These are phyloP conservation scores for Rhagonycha lutea DNA, from an alignment of 2,888 invertebrate genomes.

Conservation along the genomic window DNA sequence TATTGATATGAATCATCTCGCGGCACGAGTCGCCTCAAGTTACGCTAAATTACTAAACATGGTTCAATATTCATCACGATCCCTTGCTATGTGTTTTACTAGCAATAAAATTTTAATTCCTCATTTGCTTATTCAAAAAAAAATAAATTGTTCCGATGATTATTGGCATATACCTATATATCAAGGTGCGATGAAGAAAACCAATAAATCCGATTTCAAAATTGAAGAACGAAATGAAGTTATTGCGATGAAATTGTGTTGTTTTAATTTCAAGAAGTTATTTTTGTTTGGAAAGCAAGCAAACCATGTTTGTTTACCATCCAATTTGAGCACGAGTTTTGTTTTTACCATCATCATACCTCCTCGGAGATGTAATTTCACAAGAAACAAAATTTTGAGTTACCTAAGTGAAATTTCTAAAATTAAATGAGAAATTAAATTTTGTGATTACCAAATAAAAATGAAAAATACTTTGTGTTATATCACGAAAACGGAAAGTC, in stretches of 20 bases:
- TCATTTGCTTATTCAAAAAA: slow-evolving; percentile 1
- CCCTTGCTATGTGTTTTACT: slow-evolving; percentile 36
- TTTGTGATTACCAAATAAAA: too few relatives aligned
- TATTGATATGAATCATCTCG: slow-evolving; percentile 39
- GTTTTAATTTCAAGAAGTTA: too few relatives aligned
- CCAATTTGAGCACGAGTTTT: too few relatives aligned
- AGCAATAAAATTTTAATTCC: slow-evolving; percentile 19
- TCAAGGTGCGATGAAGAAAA: neutral
- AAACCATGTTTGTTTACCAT: too few relatives aligned
- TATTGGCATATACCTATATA: neutral
- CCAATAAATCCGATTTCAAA: neutral
- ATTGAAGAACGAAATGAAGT: neutral
- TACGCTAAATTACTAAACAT: slow-evolving; percentile 40
- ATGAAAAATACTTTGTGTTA: too few relatives aligned
- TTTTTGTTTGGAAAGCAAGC: too few relatives aligned
- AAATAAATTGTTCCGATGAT: neutral
- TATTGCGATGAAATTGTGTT: neutral
- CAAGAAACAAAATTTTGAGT: too few relatives aligned
- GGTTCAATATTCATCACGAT: slow-evolving; percentile 36
- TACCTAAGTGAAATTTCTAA: too few relatives aligned
- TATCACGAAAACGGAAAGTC: too few relatives aligned
- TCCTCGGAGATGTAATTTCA: too few relatives aligned
- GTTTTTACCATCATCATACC: too few relatives aligned
- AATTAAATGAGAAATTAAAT: too few relatives aligned
- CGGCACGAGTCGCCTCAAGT: slow-evolving; percentile 42